These are phyloP conservation scores for Stichodactyla mertensii DNA, from an alignment of 64 coral and sea anemone species.

Conservation along the genomic window DNA sequence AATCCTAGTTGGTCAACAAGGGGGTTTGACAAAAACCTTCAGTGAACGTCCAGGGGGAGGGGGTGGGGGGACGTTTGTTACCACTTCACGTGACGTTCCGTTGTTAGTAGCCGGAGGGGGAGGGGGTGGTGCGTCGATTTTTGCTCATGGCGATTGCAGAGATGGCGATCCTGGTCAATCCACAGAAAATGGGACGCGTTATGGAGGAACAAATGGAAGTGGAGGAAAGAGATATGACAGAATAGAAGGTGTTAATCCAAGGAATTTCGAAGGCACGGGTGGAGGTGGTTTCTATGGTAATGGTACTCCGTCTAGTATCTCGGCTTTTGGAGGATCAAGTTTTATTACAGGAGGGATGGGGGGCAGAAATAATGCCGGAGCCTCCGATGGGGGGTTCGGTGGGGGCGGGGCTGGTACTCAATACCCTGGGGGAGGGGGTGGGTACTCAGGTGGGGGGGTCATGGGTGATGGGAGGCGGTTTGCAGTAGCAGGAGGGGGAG, in stretches of 20 bases:
- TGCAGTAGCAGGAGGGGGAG: constrained; percentile 69
- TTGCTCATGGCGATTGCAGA: neutral
- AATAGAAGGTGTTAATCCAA: neutral
- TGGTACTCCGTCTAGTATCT: neutral
- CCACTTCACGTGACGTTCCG: neutral
- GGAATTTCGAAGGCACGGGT: neutral
- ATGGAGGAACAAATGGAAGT: constrained; percentile 40
- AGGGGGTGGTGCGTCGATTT: constrained; percentile 55
- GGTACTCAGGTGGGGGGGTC: constrained; percentile 74
- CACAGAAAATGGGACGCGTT: constrained; percentile 49
- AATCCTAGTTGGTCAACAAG: constrained; percentile 66
- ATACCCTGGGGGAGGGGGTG: constrained; percentile 75
- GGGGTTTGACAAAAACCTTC: neutral
- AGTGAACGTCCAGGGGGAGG: constrained; percentile 25
- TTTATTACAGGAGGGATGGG: constrained; percentile 49
- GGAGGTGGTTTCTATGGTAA: constrained; percentile 33
- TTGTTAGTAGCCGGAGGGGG: constrained; percentile 69
- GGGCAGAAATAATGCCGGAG: neutral
- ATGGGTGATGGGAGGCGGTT: neutral
- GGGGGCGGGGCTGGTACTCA: constrained; percentile 47
- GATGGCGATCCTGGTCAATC: constrained; percentile 63
- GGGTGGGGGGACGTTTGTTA: constrained; percentile 76
- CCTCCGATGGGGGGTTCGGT: constrained; percentile 47
- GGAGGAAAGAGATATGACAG: constrained; percentile 31
- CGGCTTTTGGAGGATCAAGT: constrained; percentile 22